phyloP scores from a whole-genome alignment of 2,888 invertebrate species.

The Heliconius erato region DNA sequence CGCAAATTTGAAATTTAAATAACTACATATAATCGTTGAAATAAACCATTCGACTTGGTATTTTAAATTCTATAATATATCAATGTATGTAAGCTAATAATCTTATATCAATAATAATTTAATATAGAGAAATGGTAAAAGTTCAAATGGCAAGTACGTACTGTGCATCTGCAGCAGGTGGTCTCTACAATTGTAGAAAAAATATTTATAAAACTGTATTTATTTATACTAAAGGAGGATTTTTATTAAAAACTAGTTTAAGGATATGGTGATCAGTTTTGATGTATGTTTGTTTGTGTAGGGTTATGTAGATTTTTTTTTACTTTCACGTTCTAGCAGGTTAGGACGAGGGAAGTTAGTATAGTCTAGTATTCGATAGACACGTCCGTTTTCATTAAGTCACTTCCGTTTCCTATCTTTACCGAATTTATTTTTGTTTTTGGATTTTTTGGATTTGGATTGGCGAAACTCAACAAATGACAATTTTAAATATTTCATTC shows the following conservation, averaged over 20 bases:
- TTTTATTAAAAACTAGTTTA: constrained; percentile 22
- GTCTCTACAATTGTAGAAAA: not conserved
- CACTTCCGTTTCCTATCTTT: too few relatives aligned
- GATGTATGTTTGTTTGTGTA: constrained; percentile 11
- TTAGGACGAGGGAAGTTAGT: not conserved
- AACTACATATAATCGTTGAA: not conserved
- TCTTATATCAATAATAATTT: constrained; percentile 42
- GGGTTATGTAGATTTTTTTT: not conserved
- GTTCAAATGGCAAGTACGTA: constrained; percentile 36
- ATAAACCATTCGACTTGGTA: constrained; percentile 27
- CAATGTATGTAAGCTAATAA: constrained; percentile 32
- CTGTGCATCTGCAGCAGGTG: constrained; percentile 42
- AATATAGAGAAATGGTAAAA: constrained; percentile 23
- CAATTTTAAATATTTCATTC: too few relatives aligned
- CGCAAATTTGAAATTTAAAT: constrained; percentile 11
- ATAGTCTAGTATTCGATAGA: too few relatives aligned
- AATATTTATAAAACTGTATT: constrained; percentile 12
- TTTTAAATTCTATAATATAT: constrained; percentile 34
- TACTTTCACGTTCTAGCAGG: not conserved
- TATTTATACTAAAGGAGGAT: not conserved
- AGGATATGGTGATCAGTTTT: constrained; percentile 22
- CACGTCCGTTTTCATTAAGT: too few relatives aligned
- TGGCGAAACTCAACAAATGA: too few relatives aligned
- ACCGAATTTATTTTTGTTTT: too few relatives aligned
- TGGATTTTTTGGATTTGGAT: too few relatives aligned